A percentile compares a stretch with the other conserved stretches of the same genome.
Conservation (phyloP, 1,140 invertebrate species). For the Telenomus remus region DNA sequence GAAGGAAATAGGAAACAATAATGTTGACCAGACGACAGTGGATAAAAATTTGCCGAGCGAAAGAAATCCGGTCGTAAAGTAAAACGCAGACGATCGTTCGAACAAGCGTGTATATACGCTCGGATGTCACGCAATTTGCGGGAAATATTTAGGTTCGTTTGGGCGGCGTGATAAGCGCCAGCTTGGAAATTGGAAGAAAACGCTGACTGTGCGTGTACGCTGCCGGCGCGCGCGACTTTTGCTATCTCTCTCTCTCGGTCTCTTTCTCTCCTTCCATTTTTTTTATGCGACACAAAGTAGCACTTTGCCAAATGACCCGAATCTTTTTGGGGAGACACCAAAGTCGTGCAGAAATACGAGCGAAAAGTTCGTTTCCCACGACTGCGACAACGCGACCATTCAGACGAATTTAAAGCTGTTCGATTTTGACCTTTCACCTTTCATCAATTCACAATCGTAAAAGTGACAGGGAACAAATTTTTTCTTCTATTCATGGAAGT, state of each 20-base stretch:
- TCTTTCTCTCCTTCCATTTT: conserved; percentile 57
- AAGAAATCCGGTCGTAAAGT: background rate
- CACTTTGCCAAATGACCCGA: conserved; percentile 76
- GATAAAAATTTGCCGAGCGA: background rate
- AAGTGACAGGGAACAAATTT: no score
- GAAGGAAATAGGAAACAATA: no score
- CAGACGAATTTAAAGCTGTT: conserved; percentile 39
- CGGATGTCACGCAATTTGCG: conserved; percentile 31
- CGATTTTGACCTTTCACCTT: conserved; percentile 7
- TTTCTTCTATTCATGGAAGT: no score
- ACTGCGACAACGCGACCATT: conserved; percentile 44
- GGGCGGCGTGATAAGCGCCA: conserved; percentile 34
- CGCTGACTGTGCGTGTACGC: conserved; percentile 65
- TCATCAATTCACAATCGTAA: no score
- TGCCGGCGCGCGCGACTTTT: conserved; percentile 62
- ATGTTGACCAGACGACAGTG: background rate
- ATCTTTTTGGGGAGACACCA: conserved; percentile 67
- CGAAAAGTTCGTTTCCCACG: conserved; percentile 56
- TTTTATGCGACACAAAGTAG: conserved; percentile 75
- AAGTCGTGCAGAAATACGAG: conserved; percentile 57
- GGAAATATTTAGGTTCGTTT: conserved; percentile 43
- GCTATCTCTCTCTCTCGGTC: no score
- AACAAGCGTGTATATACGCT: conserved; percentile 14
- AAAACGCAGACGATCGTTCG: conserved; percentile 1
- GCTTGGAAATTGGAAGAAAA: conserved; percentile 62